phyloP scores from a whole-genome alignment of 2,888 invertebrate genomes.

The Dastarcus helophoroides region DNA sequence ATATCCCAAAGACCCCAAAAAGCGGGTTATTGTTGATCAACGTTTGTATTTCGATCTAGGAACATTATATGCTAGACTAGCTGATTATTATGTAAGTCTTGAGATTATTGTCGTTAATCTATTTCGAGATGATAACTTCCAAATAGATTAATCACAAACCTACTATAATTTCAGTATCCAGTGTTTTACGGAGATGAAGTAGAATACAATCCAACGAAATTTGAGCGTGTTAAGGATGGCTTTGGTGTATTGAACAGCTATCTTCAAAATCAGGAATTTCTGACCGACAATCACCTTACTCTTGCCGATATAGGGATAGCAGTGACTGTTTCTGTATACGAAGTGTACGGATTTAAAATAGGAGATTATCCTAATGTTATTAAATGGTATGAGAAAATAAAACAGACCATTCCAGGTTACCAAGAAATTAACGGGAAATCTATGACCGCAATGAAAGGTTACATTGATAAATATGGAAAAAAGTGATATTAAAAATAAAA shows the following conservation, averaged over 20 bases:
- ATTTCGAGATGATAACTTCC: not conserved
- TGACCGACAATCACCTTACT: conserved; percentile 61
- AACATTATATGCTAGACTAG: conserved; percentile 57
- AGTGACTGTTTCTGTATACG: conserved; percentile 57
- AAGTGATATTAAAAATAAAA: too few relatives aligned
- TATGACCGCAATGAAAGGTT: conserved; percentile 26
- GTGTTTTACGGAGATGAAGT: conserved; percentile 38
- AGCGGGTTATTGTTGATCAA: conserved; percentile 66
- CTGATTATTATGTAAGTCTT: conserved; percentile 63
- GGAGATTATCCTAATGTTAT: conserved; percentile 55
- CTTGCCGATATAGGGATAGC: conserved; percentile 65
- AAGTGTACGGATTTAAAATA: conserved; percentile 51
- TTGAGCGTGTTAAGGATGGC: conserved; percentile 56
- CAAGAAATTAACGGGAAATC: conserved; percentile 34
- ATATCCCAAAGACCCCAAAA: conserved; percentile 67
- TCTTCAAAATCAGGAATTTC: conserved; percentile 57
- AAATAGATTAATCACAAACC: not conserved
- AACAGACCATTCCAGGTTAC: conserved; percentile 48
- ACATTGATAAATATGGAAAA: too few relatives aligned
- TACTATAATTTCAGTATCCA: conserved; percentile 25
- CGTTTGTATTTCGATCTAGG: conserved; percentile 71
- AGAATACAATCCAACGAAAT: conserved; percentile 48
- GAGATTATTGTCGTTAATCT: not conserved
- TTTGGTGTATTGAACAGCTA: conserved; percentile 59
- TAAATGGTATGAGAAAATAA: conserved; percentile 51